Base-by-base conservation (phyloP, 1,140 invertebrate species). In the Drosophila sproati region DNA sequence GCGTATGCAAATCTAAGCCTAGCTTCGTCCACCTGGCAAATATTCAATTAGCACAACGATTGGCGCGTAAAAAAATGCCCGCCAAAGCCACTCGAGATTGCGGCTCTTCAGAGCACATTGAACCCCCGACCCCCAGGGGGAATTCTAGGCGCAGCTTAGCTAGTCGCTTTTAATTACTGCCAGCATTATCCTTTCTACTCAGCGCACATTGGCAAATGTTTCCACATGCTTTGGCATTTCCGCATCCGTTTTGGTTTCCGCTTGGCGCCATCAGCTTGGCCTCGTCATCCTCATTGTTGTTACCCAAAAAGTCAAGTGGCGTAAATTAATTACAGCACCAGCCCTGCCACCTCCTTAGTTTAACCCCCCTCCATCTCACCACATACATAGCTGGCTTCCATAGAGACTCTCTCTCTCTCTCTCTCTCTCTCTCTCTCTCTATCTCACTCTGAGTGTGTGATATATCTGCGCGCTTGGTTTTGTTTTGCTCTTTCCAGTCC, bases 311-410 rank as follows among this genome's bases (percentile, higher is more conserved):
- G 77, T 85, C 82, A 85, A 85, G 81, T 74, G 70, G 81, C 81
- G 81, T 85, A 85, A 85, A 85, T 85, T 85, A 85, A 85, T 85
- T 85, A 85, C 82, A 78, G 81, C 77, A 52, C 61, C 68, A 72
- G 57, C 47, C 43, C n/a, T 28, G 20, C 54, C 32, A n/a, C 60
- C 7, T n/a, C 32, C 43, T 0, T 41, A 55, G 34, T 20, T 20
- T 20, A 20, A 20, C 20, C 31, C 7, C 10, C 37, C 20, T n/a
- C 8, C 41, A 4, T 10, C 32, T 12, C 20, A 39, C 6, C 35
- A 34, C 7, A 20, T 43, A 4, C 34, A 35, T 39, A 37, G 34
- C 45, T 37, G 43, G 12, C 57, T 35, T 34, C 57, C 10, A 68
- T 48, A 39, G 48, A 54, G 41, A 47, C 48, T 47, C 34, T 20